Evolutionary conservation across 1,140 invertebrate genomes (phyloP).

Genomic region (Helicoverpa zea): DNA sequence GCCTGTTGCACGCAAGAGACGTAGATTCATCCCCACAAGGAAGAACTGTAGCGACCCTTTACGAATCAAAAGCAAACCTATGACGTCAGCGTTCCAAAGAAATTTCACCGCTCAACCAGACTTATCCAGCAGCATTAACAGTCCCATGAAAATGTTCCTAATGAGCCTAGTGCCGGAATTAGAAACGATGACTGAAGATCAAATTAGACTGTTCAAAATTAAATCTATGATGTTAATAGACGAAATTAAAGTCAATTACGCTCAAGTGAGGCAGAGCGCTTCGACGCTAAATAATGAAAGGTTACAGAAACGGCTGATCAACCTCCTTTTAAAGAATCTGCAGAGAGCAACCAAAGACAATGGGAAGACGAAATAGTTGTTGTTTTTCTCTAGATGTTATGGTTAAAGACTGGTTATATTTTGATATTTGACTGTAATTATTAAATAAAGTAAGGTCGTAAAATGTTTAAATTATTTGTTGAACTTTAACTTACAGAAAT

Average conservation of each 20-base stretch:
- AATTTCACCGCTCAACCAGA: background rate
- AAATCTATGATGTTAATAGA: slow-evolving; percentile 59
- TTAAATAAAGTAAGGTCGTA: background rate
- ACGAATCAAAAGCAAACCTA: slow-evolving; percentile 1
- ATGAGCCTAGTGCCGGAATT: slow-evolving; percentile 64
- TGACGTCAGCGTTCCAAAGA: background rate
- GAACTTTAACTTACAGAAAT: background rate
- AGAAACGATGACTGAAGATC: slow-evolving; percentile 59
- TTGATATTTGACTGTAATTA: background rate
- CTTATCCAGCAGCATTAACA: slow-evolving; percentile 33
- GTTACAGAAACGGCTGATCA: slow-evolving; percentile 50
- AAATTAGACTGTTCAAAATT: slow-evolving; percentile 60
- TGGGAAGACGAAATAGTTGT: background rate
- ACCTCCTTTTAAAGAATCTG: slow-evolving; percentile 48
- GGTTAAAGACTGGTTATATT: slow-evolving; percentile 10
- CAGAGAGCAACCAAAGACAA: slow-evolving; percentile 10
- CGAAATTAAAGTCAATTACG: slow-evolving; percentile 55
- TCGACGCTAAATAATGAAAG: slow-evolving; percentile 27
- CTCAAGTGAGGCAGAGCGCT: slow-evolving; percentile 35
- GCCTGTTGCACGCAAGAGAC: background rate
- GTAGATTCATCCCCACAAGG: slow-evolving; percentile 12
- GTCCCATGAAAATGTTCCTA: slow-evolving; percentile 61
- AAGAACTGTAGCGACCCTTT: background rate
- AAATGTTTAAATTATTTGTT: background rate
- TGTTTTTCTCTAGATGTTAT: background rate